Percentiles rank a stretch among this genome's conserved stretches.
Evolutionary conservation across 2,888 invertebrate species (phyloP).

Genomic region (Campoplex nolae): DNA sequence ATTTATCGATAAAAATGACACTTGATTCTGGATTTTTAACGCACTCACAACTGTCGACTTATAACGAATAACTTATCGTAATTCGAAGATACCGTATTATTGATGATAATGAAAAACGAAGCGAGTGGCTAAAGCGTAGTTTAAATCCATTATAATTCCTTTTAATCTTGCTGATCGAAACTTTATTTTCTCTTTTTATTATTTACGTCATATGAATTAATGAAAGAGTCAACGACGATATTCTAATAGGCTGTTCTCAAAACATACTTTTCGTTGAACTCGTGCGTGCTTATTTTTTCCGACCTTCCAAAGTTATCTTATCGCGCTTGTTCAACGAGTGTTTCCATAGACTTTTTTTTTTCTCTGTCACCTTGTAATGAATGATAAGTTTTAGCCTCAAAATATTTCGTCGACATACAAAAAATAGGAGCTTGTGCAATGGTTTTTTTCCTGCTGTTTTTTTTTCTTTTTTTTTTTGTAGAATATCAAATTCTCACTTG

Average conservation of each 20-base stretch:
- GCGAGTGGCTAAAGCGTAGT: not conserved
- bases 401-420: not conserved
- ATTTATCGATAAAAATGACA: not conserved
- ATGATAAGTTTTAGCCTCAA: not conserved
- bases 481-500: not conserved
- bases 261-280: conserved; percentile 5
- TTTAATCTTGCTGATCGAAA: not conserved
- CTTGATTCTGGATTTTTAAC: not conserved
- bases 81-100: not conserved
- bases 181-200: not conserved
- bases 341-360: not conserved
- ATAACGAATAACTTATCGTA: not conserved
- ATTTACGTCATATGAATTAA: too few relatives aligned
- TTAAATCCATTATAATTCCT: not conserved
- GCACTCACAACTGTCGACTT: not conserved
- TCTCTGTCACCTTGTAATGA: conserved; percentile 1
- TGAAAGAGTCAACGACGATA: conserved; percentile 10
- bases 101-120: not conserved
- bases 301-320: conserved; percentile 38
- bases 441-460: not conserved
- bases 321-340: not conserved
- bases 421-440: not conserved
- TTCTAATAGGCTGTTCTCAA: conserved; percentile 21
- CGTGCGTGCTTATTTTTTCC: conserved; percentile 3
- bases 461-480: not conserved